Conservation (phyloP, 1,140 invertebrate genomes). For the Riptortus pedestris region DNA sequence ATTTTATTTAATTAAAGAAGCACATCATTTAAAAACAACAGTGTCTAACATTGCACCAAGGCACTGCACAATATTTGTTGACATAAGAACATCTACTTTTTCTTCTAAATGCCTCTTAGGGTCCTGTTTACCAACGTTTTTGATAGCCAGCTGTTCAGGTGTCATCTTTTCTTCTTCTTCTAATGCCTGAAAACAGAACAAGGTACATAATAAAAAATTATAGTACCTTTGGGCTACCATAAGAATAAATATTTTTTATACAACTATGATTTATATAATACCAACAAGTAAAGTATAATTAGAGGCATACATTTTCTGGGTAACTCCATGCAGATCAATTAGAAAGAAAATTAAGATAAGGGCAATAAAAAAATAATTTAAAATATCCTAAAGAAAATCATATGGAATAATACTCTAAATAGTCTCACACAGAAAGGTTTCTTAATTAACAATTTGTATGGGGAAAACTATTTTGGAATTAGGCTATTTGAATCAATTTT, state of each 20-base stretch:
- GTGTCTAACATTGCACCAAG: conserved; percentile 97
- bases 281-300: conserved; percentile 1
- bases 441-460: too few species aligned
- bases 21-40: conserved; percentile 90
- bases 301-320: too few species aligned
- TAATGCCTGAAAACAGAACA: conserved; percentile 52
- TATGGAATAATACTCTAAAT: too few species aligned
- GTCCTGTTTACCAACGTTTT: conserved; percentile 99
- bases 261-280: background rate
- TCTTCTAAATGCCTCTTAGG: conserved; percentile 99
- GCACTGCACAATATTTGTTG: conserved; percentile 97
- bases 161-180: conserved; percentile 99
- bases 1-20: too few species aligned
- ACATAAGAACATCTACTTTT: conserved; percentile 94
- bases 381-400: too few species aligned
- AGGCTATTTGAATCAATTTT: too few species aligned
- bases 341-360: too few species aligned
- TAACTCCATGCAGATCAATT: too few species aligned
- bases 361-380: too few species aligned
- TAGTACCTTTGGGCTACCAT: background rate
- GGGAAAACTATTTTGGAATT: too few species aligned
- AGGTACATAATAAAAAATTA: conserved; percentile 13
- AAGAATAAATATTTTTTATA: conserved; percentile 12
- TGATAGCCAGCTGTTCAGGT: conserved; percentile 97
- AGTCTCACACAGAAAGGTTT: too few species aligned